phyloP scores from a whole-genome alignment of 2,113 vertebrate genomes.

The Apistogramma diplotaenia region DNA sequence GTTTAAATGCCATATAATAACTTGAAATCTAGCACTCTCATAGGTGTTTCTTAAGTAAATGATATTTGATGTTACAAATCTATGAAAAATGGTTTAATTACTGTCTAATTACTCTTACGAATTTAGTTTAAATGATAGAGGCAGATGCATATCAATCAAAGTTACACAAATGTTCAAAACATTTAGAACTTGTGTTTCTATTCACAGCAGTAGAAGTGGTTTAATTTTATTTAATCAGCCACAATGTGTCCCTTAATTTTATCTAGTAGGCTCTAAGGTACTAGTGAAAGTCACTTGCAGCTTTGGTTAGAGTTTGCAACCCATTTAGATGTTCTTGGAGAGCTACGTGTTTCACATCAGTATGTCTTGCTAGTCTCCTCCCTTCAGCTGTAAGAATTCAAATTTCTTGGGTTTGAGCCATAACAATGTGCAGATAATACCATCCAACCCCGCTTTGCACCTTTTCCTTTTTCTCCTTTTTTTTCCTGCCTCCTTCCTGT shows the following conservation, averaged over 20 bases:
- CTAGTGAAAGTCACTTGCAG: neutral
- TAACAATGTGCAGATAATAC: constrained; percentile 36
- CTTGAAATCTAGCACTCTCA: neutral
- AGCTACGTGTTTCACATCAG: neutral
- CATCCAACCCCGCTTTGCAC: constrained; percentile 10
- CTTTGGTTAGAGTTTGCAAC: neutral
- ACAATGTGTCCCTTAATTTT: neutral
- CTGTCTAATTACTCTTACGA: neutral
- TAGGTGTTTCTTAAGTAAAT: neutral
- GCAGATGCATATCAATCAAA: neutral
- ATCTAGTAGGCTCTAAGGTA: neutral
- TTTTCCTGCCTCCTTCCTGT: constrained; percentile 4
- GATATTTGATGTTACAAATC: neutral
- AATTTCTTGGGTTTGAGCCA: constrained; percentile 43
- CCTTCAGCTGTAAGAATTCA: constrained; percentile 51
- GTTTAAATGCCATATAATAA: neutral
- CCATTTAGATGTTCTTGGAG: neutral
- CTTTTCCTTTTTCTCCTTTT: neutral
- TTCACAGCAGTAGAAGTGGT: neutral
- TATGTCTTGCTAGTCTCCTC: constrained; percentile 21
- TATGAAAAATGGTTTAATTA: neutral
- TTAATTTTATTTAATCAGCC: neutral
- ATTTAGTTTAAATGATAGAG: neutral
- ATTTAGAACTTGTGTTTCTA: neutral
- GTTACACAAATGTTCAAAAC: neutral